A percentile compares a stretch with the other conserved stretches of the same genome.
Evolutionary conservation across 2,113 vertebrate genomes (phyloP).

Genomic region (Lathamus discolor): DNA sequence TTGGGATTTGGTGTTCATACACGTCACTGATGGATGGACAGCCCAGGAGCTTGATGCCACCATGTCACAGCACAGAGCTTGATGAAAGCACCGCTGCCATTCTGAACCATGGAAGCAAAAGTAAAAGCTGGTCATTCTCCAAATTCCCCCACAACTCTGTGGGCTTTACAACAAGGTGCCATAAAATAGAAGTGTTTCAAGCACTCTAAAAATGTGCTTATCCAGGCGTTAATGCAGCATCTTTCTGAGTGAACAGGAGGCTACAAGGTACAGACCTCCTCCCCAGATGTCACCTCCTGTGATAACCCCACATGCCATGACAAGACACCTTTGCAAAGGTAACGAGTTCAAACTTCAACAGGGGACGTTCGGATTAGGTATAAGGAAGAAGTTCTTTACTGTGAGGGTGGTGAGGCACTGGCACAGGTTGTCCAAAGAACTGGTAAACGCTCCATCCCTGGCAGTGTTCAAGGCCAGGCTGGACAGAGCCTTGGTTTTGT

Average conservation of each 20-base stretch:
- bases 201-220: background rate
- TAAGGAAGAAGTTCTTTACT: background rate
- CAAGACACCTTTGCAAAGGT: background rate
- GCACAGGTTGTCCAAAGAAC: background rate
- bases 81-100: accelerated
- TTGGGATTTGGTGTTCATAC: background rate
- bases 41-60: background rate
- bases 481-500: background rate
- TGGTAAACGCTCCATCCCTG: background rate
- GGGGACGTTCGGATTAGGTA: background rate
- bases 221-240: no score
- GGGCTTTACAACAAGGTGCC: no score
- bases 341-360: background rate
- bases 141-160: background rate
- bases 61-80: background rate
- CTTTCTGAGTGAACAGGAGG: accelerated
- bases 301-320: no score
- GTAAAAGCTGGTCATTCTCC: background rate
- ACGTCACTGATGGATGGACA: background rate
- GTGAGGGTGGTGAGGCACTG: background rate
- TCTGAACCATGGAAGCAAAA: background rate
- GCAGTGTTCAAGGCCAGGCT: background rate
- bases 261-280: background rate
- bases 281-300: background rate
- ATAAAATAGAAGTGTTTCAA: accelerated